phyloP scores from a whole-genome alignment of 2,888 invertebrate genomes.

The Aethes cnicana region DNA sequence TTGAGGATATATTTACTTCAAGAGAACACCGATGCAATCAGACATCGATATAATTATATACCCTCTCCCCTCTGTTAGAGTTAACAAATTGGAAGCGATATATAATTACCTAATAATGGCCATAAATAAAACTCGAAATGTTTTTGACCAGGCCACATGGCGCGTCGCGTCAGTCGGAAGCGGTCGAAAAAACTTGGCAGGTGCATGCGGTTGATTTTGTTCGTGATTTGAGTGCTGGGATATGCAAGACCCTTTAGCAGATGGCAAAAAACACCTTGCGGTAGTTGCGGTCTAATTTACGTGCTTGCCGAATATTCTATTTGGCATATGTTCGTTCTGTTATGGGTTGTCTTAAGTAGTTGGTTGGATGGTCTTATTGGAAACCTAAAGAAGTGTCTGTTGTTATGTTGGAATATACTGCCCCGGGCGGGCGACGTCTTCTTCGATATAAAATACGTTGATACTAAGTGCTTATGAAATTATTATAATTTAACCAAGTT shows the following conservation, averaged over 20 bases:
- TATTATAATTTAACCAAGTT: conserved; percentile 24
- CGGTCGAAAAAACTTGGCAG: conserved; percentile 44
- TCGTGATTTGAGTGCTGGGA: conserved; percentile 55
- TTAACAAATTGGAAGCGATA: conserved; percentile 25
- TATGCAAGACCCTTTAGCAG: conserved; percentile 46
- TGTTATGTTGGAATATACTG: too few relatives aligned
- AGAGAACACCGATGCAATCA: too few relatives aligned
- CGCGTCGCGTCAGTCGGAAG: conserved; percentile 7
- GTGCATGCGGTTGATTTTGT: conserved; percentile 67
- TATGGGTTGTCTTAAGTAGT: too few relatives aligned
- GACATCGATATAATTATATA: too few relatives aligned
- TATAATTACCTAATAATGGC: conserved; percentile 30
- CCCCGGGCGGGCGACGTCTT: too few relatives aligned
- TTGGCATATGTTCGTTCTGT: too few relatives aligned
- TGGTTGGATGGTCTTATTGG: too few relatives aligned
- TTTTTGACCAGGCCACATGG: background rate
- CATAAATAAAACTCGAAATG: background rate
- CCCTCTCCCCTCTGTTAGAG: conserved; percentile 30
- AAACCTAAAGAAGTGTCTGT: too few relatives aligned
- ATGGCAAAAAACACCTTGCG: conserved; percentile 66
- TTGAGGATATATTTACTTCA: conserved; percentile 53
- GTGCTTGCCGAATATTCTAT: conserved; percentile 46
- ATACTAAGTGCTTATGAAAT: conserved; percentile 1
- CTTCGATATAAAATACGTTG: too few relatives aligned
- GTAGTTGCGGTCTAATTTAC: conserved; percentile 51